Evolutionary conservation across 2,113 vertebrate genomes (phyloP).

Genomic region (Reinhardtius hippoglossoides): DNA sequence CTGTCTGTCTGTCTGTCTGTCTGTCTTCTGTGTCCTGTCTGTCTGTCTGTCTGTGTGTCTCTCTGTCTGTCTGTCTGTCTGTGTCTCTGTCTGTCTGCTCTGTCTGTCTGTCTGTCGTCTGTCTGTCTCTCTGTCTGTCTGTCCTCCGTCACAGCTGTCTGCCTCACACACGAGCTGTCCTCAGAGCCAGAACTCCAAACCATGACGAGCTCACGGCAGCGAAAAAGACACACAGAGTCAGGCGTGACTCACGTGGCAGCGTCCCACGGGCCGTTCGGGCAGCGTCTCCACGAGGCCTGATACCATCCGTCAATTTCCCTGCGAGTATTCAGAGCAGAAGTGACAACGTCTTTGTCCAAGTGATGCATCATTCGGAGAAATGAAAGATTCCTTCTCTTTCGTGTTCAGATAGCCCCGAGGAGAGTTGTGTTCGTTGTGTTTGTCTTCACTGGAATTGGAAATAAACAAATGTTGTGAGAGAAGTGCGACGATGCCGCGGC

Average conservation of each 20-base stretch:
- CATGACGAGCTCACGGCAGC: too few relatives aligned
- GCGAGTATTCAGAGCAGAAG: conserved; percentile 27
- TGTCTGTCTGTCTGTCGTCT: neutral
- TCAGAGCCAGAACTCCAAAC: neutral
- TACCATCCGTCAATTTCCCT: conserved; percentile 15
- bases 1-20: neutral
- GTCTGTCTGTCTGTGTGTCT: neutral
- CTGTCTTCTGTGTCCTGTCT: neutral
- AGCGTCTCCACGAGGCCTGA: conserved; percentile 24
- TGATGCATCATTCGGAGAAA: conserved; percentile 32
- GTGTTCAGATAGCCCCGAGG: conserved; percentile 30
- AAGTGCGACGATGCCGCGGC: conserved; percentile 1
- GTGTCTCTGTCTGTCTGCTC: too few relatives aligned
- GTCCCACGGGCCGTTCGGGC: too few relatives aligned
- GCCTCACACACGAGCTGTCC: conserved; percentile 1
- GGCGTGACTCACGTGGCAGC: neutral
- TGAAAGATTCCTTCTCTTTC: conserved; percentile 25
- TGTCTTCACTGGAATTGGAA: conserved; percentile 15
- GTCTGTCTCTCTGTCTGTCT: neutral
- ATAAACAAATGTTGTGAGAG: conserved; percentile 22
- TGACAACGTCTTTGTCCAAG: conserved; percentile 39
- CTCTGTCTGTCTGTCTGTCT: neutral
- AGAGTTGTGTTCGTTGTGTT: neutral
- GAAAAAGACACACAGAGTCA: conserved; percentile 38
- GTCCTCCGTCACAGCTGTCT: conserved; percentile 28